These are phyloP conservation scores for Temnothorax unifasciatus DNA, from an alignment of 2,888 invertebrate species.

Conservation along the genomic window DNA sequence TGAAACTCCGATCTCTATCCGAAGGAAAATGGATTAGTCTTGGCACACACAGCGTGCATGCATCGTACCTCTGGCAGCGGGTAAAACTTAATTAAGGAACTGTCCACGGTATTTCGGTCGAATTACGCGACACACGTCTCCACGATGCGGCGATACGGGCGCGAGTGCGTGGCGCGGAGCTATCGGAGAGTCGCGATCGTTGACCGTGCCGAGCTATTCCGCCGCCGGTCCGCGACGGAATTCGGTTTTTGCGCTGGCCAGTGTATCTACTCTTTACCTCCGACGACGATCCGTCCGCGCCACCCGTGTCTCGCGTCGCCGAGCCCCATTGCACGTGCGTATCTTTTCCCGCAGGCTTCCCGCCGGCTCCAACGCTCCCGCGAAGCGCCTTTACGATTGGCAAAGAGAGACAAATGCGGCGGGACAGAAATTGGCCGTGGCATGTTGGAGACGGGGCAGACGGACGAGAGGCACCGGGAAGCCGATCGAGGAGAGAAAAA, in stretches of 20 bases:
- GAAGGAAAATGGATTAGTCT: slow-evolving; percentile 45
- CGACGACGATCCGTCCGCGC: slow-evolving; percentile 23
- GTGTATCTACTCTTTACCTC: background rate
- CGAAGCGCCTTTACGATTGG: slow-evolving; percentile 79
- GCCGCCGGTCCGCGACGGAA: slow-evolving; percentile 57
- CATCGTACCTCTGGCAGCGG: slow-evolving; percentile 43
- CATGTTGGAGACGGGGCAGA: slow-evolving; percentile 68
- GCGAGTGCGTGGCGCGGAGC: slow-evolving; percentile 27
- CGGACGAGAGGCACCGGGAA: slow-evolving; percentile 46
- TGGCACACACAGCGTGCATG: slow-evolving; percentile 37
- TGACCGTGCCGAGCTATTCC: slow-evolving; percentile 71
- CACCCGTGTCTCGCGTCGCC: slow-evolving; percentile 26
- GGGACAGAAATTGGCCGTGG: slow-evolving; percentile 83
- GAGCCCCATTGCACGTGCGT: slow-evolving; percentile 1
- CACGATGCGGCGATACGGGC: slow-evolving; percentile 26
- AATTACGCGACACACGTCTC: slow-evolving; percentile 42
- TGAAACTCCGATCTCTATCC: slow-evolving; percentile 52
- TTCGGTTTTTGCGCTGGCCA: slow-evolving; percentile 59
- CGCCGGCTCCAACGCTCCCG: slow-evolving; percentile 25
- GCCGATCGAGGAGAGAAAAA: slow-evolving; percentile 15
- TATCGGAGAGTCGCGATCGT: slow-evolving; percentile 63
- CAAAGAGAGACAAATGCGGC: slow-evolving; percentile 84
- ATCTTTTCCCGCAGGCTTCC: slow-evolving; percentile 45
- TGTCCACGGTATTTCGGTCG: slow-evolving; percentile 56
- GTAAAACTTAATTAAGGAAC: slow-evolving; percentile 55